Evolutionary conservation across 2,888 invertebrate species (phyloP), one percentile per base, ranked within the genome.

Genomic region (Phragmatobia fuliginosa): DNA sequence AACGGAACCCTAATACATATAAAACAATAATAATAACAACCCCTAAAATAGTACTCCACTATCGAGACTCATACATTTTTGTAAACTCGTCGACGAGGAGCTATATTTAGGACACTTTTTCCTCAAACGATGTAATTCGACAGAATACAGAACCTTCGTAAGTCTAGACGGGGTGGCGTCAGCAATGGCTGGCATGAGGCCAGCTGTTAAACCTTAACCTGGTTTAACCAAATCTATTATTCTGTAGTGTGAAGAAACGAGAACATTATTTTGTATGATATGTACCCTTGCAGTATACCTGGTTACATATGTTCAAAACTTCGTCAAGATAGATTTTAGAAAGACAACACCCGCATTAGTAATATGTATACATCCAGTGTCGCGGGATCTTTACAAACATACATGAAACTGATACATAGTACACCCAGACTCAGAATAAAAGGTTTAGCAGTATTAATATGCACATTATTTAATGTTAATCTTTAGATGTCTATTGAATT

Each of bases 111-210:
- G 70, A 72, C 76, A 78, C 80, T 85, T 85, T 85, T 83, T 83
- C 79, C 76, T 71, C 66, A 14, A 81, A 80, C 74, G 73, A 52
- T 79, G 72, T 83, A 81, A 85, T 83, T 80, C 79, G 77, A 71
- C 87, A 76, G 76, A 78, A 75, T 72, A 79, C 80, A 79, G 82
- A 78, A 80, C 80, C 84, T 81, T 85, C 81, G 77, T 68, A 72
- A 85, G 87, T 85, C 84, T 84, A 85, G 86, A 74, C 85, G 73
- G 71, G 71, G 79, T 77, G 85, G 80, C 80, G 81, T 73, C 81
- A 71, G 56, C 28, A 36, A 41, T 66, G 62, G 72, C 78, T 91
- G 91, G 90, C 91, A 81, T 25, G 67, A 32, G 73, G 89, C 91
- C 91, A 90, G 82, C 76, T 74, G 74, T 77, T 80, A 83, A 82